A percentile compares a stretch with the other conserved stretches of the same genome.
Evolutionary conservation across 2,113 vertebrate species (phyloP).

Genomic region (Centropus bengalensis): DNA sequence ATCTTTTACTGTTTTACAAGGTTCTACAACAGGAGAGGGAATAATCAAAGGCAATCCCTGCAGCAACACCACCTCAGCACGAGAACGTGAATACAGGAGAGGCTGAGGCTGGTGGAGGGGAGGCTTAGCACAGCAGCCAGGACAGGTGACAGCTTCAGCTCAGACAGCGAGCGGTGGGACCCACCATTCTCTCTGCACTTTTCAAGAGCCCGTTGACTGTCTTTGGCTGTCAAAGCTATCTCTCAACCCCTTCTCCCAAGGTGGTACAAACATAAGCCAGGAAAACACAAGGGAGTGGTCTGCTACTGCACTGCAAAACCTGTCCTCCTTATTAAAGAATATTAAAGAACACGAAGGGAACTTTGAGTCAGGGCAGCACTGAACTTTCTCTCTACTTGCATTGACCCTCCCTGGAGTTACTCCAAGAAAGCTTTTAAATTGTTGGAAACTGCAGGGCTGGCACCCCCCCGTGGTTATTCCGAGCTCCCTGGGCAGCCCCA

Average conservation of each 20-base stretch:
- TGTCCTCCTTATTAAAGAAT: neutral
- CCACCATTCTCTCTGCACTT: neutral
- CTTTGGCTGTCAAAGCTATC: neutral
- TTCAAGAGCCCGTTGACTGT: neutral
- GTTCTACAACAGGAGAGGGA: neutral
- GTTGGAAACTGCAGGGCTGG: slow-evolving; percentile 22
- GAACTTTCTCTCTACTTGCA: neutral
- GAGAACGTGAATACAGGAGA: neutral
- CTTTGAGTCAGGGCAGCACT: slow-evolving; percentile 2
- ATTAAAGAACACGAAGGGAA: neutral
- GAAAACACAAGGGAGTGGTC: neutral
- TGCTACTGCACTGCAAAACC: neutral
- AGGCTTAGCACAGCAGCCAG: neutral
- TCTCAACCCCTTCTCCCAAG: neutral
- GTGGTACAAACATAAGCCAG: neutral
- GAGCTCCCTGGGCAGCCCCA: neutral
- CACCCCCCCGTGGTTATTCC: slow-evolving; percentile 43
- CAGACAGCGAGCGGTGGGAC: neutral
- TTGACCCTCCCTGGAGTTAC: neutral
- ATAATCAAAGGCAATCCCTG: neutral
- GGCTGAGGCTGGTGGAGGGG: neutral
- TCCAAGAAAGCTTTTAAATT: slow-evolving; percentile 32
- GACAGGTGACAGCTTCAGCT: rapidly evolving
- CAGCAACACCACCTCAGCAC: neutral
- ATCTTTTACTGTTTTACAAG: neutral